Conservation (phyloP, 2,888 invertebrate species). For the Hymenopus coronatus region DNA sequence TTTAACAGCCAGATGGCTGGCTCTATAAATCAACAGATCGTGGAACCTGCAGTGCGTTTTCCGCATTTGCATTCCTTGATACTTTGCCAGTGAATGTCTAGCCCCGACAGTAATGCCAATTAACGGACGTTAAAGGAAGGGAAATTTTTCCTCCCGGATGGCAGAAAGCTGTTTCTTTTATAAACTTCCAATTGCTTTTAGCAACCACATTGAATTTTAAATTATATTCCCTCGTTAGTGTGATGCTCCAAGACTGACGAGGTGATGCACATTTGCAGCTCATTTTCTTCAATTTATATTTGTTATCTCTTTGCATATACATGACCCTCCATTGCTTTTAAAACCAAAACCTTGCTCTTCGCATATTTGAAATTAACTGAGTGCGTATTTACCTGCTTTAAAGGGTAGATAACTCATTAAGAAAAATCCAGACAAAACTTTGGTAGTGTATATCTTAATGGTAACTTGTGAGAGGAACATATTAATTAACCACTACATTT, state of each 20-base stretch:
- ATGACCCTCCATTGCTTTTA: background rate
- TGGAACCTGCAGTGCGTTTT: background rate
- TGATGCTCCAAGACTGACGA: background rate
- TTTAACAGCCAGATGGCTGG: background rate
- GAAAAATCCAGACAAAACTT: background rate
- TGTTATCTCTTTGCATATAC: background rate
- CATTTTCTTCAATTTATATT: background rate
- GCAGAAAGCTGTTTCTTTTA: background rate
- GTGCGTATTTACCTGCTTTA: too few relatives aligned
- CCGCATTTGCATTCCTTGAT: background rate
- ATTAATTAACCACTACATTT: too few relatives aligned
- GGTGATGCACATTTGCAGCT: background rate
- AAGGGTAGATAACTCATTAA: background rate
- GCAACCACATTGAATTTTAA: background rate
- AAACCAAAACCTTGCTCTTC: background rate
- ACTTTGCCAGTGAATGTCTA: background rate
- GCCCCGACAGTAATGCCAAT: background rate
- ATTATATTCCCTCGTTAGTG: background rate
- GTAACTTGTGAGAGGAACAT: too few relatives aligned
- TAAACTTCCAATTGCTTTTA: background rate
- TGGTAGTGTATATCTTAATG: too few relatives aligned
- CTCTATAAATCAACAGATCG: background rate
- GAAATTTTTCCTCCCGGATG: background rate
- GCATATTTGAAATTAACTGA: too few relatives aligned
- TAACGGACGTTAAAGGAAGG: background rate